Percentiles rank a stretch among this genome's conserved stretches.
These are phyloP conservation scores for Nasonovia ribisnigri DNA, from an alignment of 2,888 invertebrate species.

Conservation along the genomic window DNA sequence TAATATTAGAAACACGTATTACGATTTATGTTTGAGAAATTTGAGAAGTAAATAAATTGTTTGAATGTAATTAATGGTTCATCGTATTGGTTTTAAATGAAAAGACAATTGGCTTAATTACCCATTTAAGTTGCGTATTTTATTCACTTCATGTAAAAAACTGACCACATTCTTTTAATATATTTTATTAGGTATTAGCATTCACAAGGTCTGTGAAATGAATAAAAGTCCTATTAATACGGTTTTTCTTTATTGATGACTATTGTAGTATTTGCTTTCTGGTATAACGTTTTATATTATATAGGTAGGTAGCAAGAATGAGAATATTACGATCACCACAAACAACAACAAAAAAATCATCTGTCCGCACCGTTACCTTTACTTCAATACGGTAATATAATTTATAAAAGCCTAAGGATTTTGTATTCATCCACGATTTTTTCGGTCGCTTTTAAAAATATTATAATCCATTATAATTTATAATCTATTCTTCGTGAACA, in stretches of 20 bases:
- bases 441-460: neutral
- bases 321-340: neutral
- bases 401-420: neutral
- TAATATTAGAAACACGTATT: neutral
- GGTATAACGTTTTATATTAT: neutral
- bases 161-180: neutral
- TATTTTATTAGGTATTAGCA: neutral
- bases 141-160: neutral
- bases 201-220: neutral
- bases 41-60: neutral
- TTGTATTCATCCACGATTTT: neutral
- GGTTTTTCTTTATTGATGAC: neutral
- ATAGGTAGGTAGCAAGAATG: neutral
- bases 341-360: neutral
- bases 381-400: neutral
- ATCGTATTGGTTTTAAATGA: neutral
- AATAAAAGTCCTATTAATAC: neutral
- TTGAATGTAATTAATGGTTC: neutral
- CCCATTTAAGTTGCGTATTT: neutral
- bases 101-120: neutral
- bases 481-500: neutral
- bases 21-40: neutral
- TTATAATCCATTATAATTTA: neutral
- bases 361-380: neutral
- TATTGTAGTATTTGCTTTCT: neutral